These are phyloP conservation scores for Dromococcyx pavoninus DNA, from an alignment of 2,797 vertebrate genomes.

Conservation along the genomic window DNA sequence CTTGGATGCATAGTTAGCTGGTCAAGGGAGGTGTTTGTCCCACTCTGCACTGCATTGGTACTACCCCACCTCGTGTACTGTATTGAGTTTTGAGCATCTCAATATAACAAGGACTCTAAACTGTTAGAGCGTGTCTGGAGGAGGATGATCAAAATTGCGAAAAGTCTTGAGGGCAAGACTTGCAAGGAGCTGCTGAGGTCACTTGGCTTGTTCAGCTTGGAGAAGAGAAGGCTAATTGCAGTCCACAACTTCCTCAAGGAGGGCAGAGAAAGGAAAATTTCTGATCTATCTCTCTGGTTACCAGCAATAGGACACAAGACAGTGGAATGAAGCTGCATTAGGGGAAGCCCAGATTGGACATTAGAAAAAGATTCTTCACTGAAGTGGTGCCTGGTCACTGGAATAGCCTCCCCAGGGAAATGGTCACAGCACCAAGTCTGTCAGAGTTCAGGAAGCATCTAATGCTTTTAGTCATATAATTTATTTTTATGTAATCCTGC, in stretches of 20 bases:
- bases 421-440: neutral
- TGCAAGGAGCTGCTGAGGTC: neutral
- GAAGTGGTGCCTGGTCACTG: neutral
- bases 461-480: neutral
- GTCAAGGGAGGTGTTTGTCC: neutral
- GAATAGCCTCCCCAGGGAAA: neutral
- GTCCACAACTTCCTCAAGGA: too few relatives aligned
- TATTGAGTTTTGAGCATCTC: neutral
- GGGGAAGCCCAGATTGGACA: neutral
- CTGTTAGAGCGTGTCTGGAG: neutral
- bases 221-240: too few relatives aligned
- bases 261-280: too few relatives aligned
- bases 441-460: neutral
- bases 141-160: neutral
- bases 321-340: neutral
- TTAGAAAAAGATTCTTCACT: neutral
- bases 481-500: neutral
- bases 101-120: neutral
- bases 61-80: neutral
- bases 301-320: too few relatives aligned
- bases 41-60: neutral
- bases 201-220: too few relatives aligned
- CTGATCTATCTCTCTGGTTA: too few relatives aligned
- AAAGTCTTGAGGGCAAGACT: neutral
- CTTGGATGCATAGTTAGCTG: neutral